phyloP scores from a whole-genome alignment of 2,797 vertebrate species.

The Paramormyrops hopkinsi region DNA sequence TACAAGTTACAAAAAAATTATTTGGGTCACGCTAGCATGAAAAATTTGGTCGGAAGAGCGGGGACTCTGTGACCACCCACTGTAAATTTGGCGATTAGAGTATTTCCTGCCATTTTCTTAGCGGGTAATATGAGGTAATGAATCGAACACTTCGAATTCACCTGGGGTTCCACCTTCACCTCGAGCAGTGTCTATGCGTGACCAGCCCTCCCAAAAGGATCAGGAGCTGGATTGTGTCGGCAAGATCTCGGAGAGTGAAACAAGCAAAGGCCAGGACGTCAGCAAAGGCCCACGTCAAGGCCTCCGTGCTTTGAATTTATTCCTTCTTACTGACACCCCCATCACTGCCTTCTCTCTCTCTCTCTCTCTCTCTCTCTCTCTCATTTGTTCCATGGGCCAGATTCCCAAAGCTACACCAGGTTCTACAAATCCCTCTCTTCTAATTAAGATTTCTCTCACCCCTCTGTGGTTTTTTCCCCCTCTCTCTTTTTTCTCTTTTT shows the following conservation, averaged over 20 bases:
- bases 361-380: slow-evolving; percentile 18
- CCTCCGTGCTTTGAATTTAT: slow-evolving; percentile 19
- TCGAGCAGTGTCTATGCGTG: background rate
- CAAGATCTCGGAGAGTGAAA: slow-evolving; percentile 30
- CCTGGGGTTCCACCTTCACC: slow-evolving; percentile 45
- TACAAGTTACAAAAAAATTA: background rate
- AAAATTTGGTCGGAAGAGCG: slow-evolving; percentile 27
- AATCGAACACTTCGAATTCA: slow-evolving; percentile 54
- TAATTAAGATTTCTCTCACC: slow-evolving; percentile 72
- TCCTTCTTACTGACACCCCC: slow-evolving; percentile 26
- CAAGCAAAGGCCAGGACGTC: slow-evolving; percentile 25
- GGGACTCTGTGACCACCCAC: slow-evolving; percentile 49
- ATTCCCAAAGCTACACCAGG: slow-evolving; percentile 52
- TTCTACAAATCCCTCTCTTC: slow-evolving; percentile 57
- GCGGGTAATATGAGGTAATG: slow-evolving; percentile 56
- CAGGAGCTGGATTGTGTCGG: background rate
- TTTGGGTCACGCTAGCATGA: slow-evolving; percentile 23
- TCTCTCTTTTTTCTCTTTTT: slow-evolving; percentile 13
- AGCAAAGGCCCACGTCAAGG: slow-evolving; percentile 15
- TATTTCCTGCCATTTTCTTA: slow-evolving; percentile 51
- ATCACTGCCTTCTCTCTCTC: slow-evolving; percentile 13
- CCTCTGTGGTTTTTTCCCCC: slow-evolving; percentile 22
- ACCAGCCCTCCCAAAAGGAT: slow-evolving; percentile 23
- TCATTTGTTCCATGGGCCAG: slow-evolving; percentile 49
- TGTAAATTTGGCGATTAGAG: slow-evolving; percentile 59